Base-by-base conservation (phyloP, 2,888 invertebrate species). In the Pteria penguin region DNA sequence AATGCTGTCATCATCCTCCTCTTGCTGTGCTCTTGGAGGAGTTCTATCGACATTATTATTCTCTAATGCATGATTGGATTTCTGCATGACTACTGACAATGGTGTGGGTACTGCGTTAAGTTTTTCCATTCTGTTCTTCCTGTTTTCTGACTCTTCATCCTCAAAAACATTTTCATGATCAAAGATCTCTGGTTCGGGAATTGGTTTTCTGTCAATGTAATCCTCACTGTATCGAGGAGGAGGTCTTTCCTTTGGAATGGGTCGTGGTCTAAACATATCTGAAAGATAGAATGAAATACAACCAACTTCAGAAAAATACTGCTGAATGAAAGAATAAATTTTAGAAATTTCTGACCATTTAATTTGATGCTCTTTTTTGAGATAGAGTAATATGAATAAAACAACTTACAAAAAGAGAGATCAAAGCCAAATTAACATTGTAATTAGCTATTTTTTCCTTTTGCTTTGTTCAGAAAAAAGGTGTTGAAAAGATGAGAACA, bases 51-150 rank as follows among this genome's bases (percentile, higher is more conserved):
- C 22, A 57, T 68, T 68, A 45, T 72, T 72, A 54, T 71, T 71
- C 60, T 71, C 62, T 68, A 68, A 26, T 24, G 54, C 31, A 27
- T 70, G 52, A n/a, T 61, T 52, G 18, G 57, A 60, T 26, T 57
- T 65, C 14, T 32, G 60, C 58, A 65, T 75, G 24, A 83, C 74
- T 27, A 76, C 74, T 36, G 82, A 79, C 52, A 85, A 61, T 4
- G 83, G 83, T n/a, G 85, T 85, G 2, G 81, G 76, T 24, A 85
- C 79, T 52, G 79, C 83, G 78, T 84, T 79, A 70, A 85, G 84
- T 73, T 76, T 85, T 60, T 84, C 84, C 78, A 85, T 80, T 31
- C 76, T 76, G 65, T 81, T 82, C 54, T 75, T 82, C 45, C 82
- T 81, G 18, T 78, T 62, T 3, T 36, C 68, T 55, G 75, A 72